Percentiles rank a stretch among this genome's conserved stretches.
Conservation (phyloP, 1,140 invertebrate genomes). For the Melanaphis sacchari region DNA sequence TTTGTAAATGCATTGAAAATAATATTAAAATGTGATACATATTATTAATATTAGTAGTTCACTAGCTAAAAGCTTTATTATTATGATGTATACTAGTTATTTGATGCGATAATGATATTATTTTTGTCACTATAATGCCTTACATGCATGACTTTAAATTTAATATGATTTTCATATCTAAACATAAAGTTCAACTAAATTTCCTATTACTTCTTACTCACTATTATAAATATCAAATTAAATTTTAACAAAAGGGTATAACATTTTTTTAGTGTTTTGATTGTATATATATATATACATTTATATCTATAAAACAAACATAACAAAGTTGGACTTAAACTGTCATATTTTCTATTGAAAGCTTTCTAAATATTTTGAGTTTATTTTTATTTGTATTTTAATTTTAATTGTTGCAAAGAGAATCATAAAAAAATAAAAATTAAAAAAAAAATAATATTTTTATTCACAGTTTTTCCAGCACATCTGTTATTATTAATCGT, state of each 20-base stretch:
- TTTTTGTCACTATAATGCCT: background rate
- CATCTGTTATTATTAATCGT: background rate
- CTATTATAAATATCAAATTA: background rate
- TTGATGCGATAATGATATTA: background rate
- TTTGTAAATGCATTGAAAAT: background rate
- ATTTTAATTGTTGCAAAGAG: background rate
- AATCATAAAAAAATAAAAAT: background rate
- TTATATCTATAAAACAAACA: background rate
- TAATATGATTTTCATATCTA: background rate
- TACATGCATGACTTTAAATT: background rate
- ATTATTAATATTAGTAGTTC: background rate
- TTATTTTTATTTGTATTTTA: too few species aligned
- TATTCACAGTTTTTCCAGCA: background rate
- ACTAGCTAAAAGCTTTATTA: background rate
- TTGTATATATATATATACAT: too few species aligned
- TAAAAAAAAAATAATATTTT: background rate
- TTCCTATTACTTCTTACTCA: background rate
- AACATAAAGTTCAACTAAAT: background rate
- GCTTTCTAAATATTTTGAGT: too few species aligned
- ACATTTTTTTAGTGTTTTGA: background rate
- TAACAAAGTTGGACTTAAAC: too few species aligned
- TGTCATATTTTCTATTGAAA: too few species aligned
- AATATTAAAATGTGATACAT: background rate
- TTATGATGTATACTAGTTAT: background rate
- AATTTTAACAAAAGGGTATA: background rate